These are phyloP conservation scores for Brachylomia viminalis DNA, from an alignment of 2,888 invertebrate genomes.

Conservation along the genomic window DNA sequence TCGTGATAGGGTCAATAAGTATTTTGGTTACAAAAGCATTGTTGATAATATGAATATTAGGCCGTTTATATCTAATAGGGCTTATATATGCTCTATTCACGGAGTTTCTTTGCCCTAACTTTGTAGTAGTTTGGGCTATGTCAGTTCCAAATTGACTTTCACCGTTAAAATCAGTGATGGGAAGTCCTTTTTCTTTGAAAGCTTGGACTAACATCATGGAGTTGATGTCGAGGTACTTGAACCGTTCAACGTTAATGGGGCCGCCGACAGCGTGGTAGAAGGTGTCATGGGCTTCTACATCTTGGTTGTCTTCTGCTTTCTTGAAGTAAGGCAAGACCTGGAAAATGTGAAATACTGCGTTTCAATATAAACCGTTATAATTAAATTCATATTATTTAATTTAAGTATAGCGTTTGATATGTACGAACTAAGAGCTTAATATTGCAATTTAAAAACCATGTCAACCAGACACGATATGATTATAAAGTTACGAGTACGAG, in stretches of 20 bases:
- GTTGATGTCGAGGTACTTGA: constrained; percentile 91
- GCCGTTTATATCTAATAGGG: constrained; percentile 90
- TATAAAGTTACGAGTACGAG: not conserved
- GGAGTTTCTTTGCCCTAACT: constrained; percentile 91
- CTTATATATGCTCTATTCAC: constrained; percentile 92
- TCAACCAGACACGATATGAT: not conserved
- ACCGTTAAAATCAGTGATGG: constrained; percentile 90
- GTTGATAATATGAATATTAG: constrained; percentile 88
- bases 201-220: constrained; percentile 90
- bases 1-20: constrained; percentile 90
- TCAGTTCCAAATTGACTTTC: constrained; percentile 91
- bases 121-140: constrained; percentile 91
- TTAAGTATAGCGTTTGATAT: not conserved
- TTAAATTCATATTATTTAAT: not conserved
- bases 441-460: not conserved
- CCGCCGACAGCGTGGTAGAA: constrained; percentile 91
- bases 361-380: not conserved
- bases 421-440: not conserved
- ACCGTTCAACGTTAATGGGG: constrained; percentile 92
- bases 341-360: constrained; percentile 51
- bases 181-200: constrained; percentile 91
- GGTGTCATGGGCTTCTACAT: constrained; percentile 88
- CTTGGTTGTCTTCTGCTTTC: constrained; percentile 92
- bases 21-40: constrained; percentile 90
- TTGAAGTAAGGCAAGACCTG: constrained; percentile 93